These are phyloP conservation scores for Mus caroli DNA, from an alignment of 2,797 vertebrate genomes.

Conservation along the genomic window DNA sequence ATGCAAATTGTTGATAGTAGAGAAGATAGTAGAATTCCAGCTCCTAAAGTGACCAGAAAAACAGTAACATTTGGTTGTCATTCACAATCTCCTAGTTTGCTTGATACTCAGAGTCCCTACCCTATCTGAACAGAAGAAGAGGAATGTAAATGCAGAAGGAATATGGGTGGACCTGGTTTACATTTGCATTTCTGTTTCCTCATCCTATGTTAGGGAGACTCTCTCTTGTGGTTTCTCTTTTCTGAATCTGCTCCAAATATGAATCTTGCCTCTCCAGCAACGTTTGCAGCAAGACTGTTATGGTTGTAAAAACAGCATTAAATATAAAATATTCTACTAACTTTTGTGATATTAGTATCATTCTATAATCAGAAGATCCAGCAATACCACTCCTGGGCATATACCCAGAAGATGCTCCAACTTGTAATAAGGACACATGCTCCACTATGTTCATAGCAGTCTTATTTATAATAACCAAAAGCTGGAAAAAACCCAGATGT, in stretches of 20 bases:
- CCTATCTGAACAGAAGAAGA: not conserved
- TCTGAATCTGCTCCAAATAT: not conserved
- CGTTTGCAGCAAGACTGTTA: not conserved
- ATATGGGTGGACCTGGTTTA: no score
- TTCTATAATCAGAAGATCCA: not conserved
- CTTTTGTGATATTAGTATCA: not conserved
- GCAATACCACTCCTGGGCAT: no score
- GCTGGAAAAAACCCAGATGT: no score
- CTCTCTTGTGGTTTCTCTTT: not conserved
- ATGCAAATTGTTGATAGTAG: not conserved
- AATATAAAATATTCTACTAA: constrained; percentile 16
- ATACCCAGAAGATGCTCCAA: no score
- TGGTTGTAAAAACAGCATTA: constrained; percentile 6
- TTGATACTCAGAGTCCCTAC: not conserved
- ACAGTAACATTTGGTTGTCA: not conserved
- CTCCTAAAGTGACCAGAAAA: not conserved
- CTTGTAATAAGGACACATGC: no score
- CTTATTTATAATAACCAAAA: no score
- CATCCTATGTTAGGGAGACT: not conserved
- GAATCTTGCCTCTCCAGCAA: not conserved
- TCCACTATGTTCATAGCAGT: no score
- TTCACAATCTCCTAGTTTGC: not conserved
- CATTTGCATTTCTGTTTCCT: not conserved
- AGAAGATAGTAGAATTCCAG: not conserved
- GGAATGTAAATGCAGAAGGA: not conserved